phyloP scores from a whole-genome alignment of 2,797 vertebrate species.

The Sebastes nivosus region DNA sequence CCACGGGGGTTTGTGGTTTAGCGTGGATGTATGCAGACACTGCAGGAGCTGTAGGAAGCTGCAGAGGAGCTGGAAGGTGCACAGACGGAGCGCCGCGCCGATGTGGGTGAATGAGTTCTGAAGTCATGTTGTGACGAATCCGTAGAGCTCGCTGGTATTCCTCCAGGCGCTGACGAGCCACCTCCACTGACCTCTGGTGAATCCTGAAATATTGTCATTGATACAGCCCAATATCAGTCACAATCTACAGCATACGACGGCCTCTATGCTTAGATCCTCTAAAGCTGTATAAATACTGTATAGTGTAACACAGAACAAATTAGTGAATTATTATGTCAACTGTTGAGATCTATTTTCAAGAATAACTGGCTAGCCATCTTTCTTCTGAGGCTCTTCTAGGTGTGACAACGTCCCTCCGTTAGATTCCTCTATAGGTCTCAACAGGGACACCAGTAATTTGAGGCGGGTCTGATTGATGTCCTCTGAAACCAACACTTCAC shows the following conservation, averaged over 20 bases:
- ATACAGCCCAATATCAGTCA: background rate
- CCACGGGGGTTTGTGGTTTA: background rate
- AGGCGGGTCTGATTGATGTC: conserved; percentile 44
- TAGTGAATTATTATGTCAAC: too few relatives aligned
- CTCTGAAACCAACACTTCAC: background rate
- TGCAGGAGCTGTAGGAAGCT: background rate
- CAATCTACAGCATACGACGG: too few relatives aligned
- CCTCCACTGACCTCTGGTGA: conserved; percentile 85
- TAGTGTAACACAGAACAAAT: background rate
- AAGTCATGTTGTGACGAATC: conserved; percentile 66
- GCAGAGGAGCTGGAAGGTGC: background rate
- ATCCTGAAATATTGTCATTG: conserved; percentile 69
- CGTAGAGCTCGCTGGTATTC: conserved; percentile 88
- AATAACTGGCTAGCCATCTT: background rate
- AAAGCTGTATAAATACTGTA: background rate
- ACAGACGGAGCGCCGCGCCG: background rate
- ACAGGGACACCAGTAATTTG: conserved; percentile 66
- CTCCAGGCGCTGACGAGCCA: conserved; percentile 83
- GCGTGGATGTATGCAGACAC: background rate
- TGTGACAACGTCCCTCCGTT: conserved; percentile 51
- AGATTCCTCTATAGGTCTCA: conserved; percentile 69
- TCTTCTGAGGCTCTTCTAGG: conserved; percentile 20
- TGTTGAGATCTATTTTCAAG: background rate
- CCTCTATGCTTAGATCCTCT: background rate
- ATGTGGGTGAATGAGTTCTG: background rate